These are phyloP conservation scores for Sesia apiformis DNA, from an alignment of 2,888 invertebrate species.

Conservation along the genomic window DNA sequence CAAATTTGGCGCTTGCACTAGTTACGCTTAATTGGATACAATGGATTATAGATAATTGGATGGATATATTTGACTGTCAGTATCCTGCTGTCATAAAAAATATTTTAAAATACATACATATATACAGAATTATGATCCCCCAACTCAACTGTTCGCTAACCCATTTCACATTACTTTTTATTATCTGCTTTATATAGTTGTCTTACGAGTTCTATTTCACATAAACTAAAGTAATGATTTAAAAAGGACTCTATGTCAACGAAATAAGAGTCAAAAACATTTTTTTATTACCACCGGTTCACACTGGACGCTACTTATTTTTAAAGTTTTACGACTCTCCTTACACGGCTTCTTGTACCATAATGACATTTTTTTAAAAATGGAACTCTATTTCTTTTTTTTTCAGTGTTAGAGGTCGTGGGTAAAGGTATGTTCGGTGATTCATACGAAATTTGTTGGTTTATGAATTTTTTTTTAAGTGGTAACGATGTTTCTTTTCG, in stretches of 20 bases:
- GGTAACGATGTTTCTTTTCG: no score
- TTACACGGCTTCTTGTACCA: conserved; percentile 12
- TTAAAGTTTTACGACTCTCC: conserved; percentile 15
- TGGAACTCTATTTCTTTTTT: background rate
- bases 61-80: no score
- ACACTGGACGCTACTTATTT: conserved; percentile 22
- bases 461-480: no score
- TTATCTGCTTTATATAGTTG: conserved; percentile 19
- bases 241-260: background rate
- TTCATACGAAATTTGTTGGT: no score
- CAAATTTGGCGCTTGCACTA: no score
- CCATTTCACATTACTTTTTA: conserved; percentile 11
- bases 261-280: conserved; percentile 3
- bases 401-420: background rate
- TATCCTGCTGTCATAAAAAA: no score
- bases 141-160: conserved; percentile 2
- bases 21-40: no score
- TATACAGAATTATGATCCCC: background rate
- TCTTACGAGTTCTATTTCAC: conserved; percentile 2
- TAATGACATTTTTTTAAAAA: conserved; percentile 1
- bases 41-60: no score
- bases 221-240: background rate
- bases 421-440: background rate
- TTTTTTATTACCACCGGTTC: conserved; percentile 15
- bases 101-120: no score